Evolutionary conservation across 2,797 vertebrate genomes (phyloP).

Genomic region (Anabas testudineus): DNA sequence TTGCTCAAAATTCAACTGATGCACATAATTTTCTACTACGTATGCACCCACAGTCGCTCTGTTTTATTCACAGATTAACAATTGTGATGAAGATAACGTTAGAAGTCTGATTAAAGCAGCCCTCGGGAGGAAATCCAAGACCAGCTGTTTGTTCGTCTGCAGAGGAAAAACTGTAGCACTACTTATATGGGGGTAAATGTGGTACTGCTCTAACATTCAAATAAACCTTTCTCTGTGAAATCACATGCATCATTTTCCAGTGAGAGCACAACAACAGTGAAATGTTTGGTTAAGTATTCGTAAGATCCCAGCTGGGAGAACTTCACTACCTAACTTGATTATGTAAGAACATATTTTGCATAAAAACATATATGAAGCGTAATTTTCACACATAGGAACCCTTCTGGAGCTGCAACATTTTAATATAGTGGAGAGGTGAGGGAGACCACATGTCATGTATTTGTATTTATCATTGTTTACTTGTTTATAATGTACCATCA

Average conservation of each 20-base stretch:
- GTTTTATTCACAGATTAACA: constrained; percentile 58
- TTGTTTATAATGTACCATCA: constrained; percentile 43
- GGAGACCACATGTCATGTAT: constrained; percentile 13
- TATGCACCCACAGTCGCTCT: constrained; percentile 1
- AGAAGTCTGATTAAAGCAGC: constrained; percentile 32
- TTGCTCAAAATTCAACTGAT: constrained; percentile 10
- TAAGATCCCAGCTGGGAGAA: constrained; percentile 17
- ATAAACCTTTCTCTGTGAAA: constrained; percentile 8
- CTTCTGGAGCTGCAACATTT: constrained; percentile 11
- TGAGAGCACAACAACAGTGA: neutral
- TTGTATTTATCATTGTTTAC: constrained; percentile 41
- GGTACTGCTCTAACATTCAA: constrained; percentile 24
- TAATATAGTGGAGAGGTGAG: neutral
- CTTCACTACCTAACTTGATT: neutral
- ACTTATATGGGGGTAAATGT: constrained; percentile 33
- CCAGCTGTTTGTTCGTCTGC: constrained; percentile 2
- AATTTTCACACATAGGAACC: constrained; percentile 7
- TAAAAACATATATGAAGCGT: constrained; percentile 17
- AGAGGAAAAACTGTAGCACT: constrained; percentile 40
- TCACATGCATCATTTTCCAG: constrained; percentile 1
- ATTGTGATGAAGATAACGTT: constrained; percentile 47
- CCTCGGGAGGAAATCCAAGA: constrained; percentile 24
- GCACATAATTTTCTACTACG: constrained; percentile 2
- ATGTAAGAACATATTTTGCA: constrained; percentile 23
- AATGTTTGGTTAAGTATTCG: constrained; percentile 1